Base-by-base conservation (phyloP, 2,888 invertebrate genomes). In the Agrotis ipsilon region DNA sequence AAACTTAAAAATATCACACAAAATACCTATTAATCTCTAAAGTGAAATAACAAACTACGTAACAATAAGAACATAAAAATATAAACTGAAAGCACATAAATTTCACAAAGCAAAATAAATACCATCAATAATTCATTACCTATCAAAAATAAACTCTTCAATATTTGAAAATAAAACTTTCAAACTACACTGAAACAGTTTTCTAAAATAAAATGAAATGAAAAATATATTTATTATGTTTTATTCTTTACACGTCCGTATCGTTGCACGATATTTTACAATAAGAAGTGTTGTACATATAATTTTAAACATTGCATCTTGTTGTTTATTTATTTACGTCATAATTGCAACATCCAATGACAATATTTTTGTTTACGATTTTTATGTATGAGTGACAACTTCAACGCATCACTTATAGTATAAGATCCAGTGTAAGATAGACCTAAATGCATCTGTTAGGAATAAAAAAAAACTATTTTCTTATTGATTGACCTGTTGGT, bases 111-210 rank as follows among this genome's bases (percentile, higher is more conserved):
- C 49, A 51, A 32, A 32, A 55, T 32, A 55, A 0, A 57, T 27
- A 49, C 63, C 4, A 69, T 51, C 51, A 70, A 78, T 78, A 78
- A 75, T 63, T 69, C 57, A 70, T 75, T 76, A 70, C 81, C 66
- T 64, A 54, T 51, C 46, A 45, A 68, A 80, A 52, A 16, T 51
- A 54, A 65, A 80, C 54, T 61, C 3, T 27, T 14, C 49, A 24
- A 27, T 61, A 57, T 18, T 9, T 19, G 46, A 46, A 48, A 57
- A 51, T 61, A 52, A 32, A 68, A 75, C 59, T 80, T 60, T 49
- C 3, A 46, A 79, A 59, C 46, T 32, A 54, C 45, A 65, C 68
- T 55, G 46, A 14, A 57, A 61, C 43, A 39, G 16, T 16, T 67
- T 62, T 27, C 21, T 48, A 54, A 57, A 51, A 51, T 46, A 68